phyloP scores from a whole-genome alignment of 1,140 invertebrate species.

The Arctopsyche grandis region DNA sequence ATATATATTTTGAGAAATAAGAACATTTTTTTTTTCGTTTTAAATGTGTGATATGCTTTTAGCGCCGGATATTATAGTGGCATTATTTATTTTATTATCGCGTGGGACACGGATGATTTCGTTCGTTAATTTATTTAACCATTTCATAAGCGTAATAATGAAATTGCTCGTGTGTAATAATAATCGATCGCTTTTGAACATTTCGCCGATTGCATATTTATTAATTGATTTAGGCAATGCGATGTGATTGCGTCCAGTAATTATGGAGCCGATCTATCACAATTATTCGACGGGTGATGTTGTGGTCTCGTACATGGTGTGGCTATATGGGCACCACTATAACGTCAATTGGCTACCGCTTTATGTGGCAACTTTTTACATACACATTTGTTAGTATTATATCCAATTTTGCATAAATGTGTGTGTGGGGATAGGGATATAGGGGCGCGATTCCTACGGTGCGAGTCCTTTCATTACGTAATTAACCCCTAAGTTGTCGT shows the following conservation, averaged over 20 bases:
- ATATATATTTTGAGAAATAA: no score
- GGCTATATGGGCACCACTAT: conserved; percentile 51
- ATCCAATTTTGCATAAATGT: neutral
- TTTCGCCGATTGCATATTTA: no score
- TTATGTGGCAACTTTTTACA: neutral
- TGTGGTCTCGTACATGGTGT: conserved; percentile 30
- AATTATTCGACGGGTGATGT: conserved; percentile 49
- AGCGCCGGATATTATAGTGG: conserved; percentile 3
- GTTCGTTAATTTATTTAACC: no score
- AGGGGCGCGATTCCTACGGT: neutral
- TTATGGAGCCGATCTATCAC: conserved; percentile 47
- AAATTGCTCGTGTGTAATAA: no score
- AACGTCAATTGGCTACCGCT: neutral
- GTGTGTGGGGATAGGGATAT: neutral
- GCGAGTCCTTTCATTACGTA: neutral
- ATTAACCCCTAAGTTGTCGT: neutral
- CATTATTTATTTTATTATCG: neutral
- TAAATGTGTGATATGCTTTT: neutral
- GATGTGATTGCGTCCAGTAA: no score
- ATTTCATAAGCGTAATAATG: no score
- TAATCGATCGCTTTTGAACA: no score
- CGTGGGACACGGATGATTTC: no score
- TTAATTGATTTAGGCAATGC: no score
- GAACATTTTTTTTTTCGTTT: no score
- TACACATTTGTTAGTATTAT: no score